Evolutionary conservation across 1,140 invertebrate species (phyloP), one percentile per base, ranked within the genome.

Genomic region (Heliconius hermathena): DNA sequence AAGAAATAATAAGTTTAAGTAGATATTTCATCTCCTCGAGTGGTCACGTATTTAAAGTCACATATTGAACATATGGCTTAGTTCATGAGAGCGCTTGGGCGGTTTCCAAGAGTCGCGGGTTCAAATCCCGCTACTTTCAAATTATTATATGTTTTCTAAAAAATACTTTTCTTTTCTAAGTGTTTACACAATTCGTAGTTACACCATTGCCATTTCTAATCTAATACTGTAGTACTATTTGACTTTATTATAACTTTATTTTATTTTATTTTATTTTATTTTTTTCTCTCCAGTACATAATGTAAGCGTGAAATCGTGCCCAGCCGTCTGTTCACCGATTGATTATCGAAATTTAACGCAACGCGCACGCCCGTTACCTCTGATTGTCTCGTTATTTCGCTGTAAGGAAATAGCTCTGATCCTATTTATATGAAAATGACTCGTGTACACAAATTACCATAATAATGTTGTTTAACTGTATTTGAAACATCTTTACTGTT

Each of bases 301-400:
- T 93, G 87, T 91, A 92, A 89, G 89, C 84, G 89, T 85, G 84
- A 84, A 85, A 85, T 88, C 82, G 87, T 88, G 90, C 88, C 86
- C 87, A 85, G 77, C 84, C 84, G 85, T 82, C 84, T 87, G 87
- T 90, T 78, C 57, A 81, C 78, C 60, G 80, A 84, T 88, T 84
- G 77, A 77, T 73, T 77, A 71, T 74, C 76, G 49, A 78, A 78
- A 81, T 81, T 81, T 78, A 81, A 81, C 80, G 80, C 80, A 78
- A 81, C 52, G 73, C 9, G 66, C 71, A n/a, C 74, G 57, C 54
- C 73, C 71, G 75, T 77, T 77, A 54, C 66, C 38, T 80, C 75
- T 71, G 72, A 71, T 78, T 82, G 72, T 66, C 29, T 57, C 36
- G 57, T 71, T 82, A 76, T 79, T 77, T 77, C 66, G 52, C 70